Percentiles rank a stretch among this genome's conserved stretches.
phyloP scores from a whole-genome alignment of 1,140 invertebrate species.

The Marisa cornuarietis region DNA sequence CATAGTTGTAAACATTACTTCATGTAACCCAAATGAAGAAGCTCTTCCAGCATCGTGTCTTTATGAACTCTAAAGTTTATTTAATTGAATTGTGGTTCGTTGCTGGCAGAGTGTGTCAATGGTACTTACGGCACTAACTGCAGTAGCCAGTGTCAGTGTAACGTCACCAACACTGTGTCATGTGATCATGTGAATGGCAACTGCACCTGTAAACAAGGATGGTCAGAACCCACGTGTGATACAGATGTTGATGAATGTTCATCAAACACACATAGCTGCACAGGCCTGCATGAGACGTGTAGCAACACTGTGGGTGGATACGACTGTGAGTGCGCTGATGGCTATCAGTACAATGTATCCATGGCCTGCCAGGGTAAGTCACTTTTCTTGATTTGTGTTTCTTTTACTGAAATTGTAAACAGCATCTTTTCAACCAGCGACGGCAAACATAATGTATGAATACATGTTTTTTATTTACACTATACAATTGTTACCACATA shows the following conservation, averaged over 20 bases:
- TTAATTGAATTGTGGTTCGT: too few species aligned
- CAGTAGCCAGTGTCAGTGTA: constrained; percentile 3
- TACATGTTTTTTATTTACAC: too few species aligned
- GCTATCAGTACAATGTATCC: background rate
- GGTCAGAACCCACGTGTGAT: constrained; percentile 75
- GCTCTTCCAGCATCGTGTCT: too few species aligned
- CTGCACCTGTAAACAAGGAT: constrained; percentile 85
- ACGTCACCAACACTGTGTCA: constrained; percentile 9
- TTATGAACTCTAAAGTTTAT: too few species aligned
- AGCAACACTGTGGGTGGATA: constrained; percentile 8
- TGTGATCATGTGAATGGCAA: constrained; percentile 27
- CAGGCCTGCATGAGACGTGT: constrained; percentile 5
- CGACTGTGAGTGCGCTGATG: constrained; percentile 4
- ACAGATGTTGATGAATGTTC: constrained; percentile 91
- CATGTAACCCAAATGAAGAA: too few species aligned
- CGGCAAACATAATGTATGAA: too few species aligned
- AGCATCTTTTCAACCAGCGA: too few species aligned
- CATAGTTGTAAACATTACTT: too few species aligned
- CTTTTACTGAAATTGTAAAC: too few species aligned
- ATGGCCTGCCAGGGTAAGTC: too few species aligned
- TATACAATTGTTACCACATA: too few species aligned
- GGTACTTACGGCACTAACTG: constrained; percentile 24
- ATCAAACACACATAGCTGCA: constrained; percentile 58
- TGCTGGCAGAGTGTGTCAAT: constrained; percentile 20
- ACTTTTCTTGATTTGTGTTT: too few species aligned